Base-by-base conservation (phyloP, 2,113 vertebrate species). In the Cromileptes altivelis region DNA sequence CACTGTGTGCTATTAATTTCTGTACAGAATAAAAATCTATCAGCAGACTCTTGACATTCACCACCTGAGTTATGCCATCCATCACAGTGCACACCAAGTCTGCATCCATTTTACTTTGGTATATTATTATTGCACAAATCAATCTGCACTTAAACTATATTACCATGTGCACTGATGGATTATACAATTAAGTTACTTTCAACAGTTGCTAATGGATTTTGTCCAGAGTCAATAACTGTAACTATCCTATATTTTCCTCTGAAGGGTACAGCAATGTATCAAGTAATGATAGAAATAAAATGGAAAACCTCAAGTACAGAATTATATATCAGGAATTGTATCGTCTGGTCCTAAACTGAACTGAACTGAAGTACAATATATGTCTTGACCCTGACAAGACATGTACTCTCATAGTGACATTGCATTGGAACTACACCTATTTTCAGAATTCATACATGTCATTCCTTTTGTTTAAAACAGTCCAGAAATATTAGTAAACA, bases 171-270 rank as follows among this genome's bases (percentile, higher is more conserved):
- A 30, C 6, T n/a, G 60, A 53, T 23, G 9, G 47, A 53, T 75
- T 75, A 9, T 49, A 63, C 47, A 17, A 23, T 12, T 33, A 37
- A 33, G 45, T 30, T 18, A 53, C 30, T 63, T 62, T 63, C 30
- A 25, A 45, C 63, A 64, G 15, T 53, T 63, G 15, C 33, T 42
- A 4, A 50, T 49, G 19, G 71, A 74, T 50, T 61, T 37, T 75
- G 19, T 23, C n/a, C 17, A 6, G 3, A 65, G 19, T 65, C 33
- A 42, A 25, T 40, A 42, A 49, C 47, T 49, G 5, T 49, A 14
- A 14, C 13, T 14, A 14, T 15, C 13, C 2, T 14, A 49, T 4
- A 18, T 55, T 21, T 53, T 4, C 25, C 10, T 53, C 11, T n/a
- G 27, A 55, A 33, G n/a, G 6, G 9, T 68, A 47, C 23, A 1